Base-by-base conservation (phyloP, 2,888 invertebrate species). In the Trissolcus japonicus region DNA sequence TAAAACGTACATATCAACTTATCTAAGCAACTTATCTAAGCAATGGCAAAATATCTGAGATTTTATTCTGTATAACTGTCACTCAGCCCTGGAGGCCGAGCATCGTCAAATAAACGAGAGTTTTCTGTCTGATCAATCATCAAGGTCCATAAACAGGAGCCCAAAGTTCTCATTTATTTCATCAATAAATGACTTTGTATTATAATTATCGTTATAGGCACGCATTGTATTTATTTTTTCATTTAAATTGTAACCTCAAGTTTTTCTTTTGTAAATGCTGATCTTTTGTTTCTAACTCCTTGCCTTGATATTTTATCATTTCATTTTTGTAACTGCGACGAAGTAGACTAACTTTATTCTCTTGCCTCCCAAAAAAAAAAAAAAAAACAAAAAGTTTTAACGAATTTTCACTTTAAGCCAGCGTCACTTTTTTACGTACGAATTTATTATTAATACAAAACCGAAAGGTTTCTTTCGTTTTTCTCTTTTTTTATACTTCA, bases 211-310 rank as follows among this genome's bases (percentile, higher is more conserved):
- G 82, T 83, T 85, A 84, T 85, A 85, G 83, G 83, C 82, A 83
- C 83, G 82, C 84, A 83, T 86, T 85, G 84, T 87, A 86, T 87
- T 84, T 86, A 87, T 87, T 87, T 86, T 85, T 85, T 81, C 84
- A 85, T 84, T 83, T 81, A 35, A 35, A 85, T 83, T 83, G 81
- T 83, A 83, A 82, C 83, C 11, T 35, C 82, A 83, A 83, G 83
- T 63, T 68, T 17, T 68, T 59, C 48, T 35, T 11, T 80, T 82
- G 82, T 82, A 83, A 84, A 82, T 80, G 76, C 81, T 80, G 79
- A 77, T 50, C 50, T 19, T 63, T 59, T 72, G 59, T 40, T 72
- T 55, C 40, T 48, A 25, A 60, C 46, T 43, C 14, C 41, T 55
- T 21, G 11, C 40, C 60, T 41, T 13, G 48, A 29, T 73, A 62